Evolutionary conservation across 2,888 invertebrate species (phyloP).

Genomic region (Caenorhabditis panamensis): DNA sequence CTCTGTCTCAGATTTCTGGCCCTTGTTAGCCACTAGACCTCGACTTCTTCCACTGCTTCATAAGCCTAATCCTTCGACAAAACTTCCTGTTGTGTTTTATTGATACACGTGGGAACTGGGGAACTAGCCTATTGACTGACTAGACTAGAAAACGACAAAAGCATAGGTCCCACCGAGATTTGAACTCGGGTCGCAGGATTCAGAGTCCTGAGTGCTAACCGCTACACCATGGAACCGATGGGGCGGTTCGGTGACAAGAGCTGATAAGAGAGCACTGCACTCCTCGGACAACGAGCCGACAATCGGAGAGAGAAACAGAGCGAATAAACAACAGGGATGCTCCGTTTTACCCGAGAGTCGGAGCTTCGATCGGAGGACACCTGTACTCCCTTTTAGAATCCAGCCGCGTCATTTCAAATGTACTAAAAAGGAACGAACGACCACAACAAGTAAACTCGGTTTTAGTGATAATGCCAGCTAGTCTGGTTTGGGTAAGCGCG

Average conservation of each 20-base stretch:
- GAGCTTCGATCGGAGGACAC: too few species aligned
- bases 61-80: neutral
- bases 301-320: neutral
- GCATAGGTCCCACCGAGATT: conserved; percentile 68
- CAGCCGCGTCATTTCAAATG: neutral
- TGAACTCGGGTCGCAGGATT: conserved; percentile 70
- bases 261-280: conserved; percentile 11
- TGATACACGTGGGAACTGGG: conserved; percentile 15
- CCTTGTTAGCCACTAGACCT: too few species aligned
- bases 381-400: neutral
- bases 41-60: conserved; percentile 13
- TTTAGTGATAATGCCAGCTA: neutral
- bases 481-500: neutral
- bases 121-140: conserved; percentile 3
- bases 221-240: conserved; percentile 30
- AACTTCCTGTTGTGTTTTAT: conserved; percentile 7
- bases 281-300: neutral
- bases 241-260: neutral
- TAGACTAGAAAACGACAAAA: conserved; percentile 13
- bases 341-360: too few species aligned
- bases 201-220: conserved; percentile 69
- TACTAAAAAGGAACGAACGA: neutral
- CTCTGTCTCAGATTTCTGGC: conserved; percentile 9
- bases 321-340: neutral
- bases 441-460: neutral